These are phyloP conservation scores for Zoanthus sociatus DNA, from an alignment of 92 coral and sea anemone genomes.

Conservation along the genomic window DNA sequence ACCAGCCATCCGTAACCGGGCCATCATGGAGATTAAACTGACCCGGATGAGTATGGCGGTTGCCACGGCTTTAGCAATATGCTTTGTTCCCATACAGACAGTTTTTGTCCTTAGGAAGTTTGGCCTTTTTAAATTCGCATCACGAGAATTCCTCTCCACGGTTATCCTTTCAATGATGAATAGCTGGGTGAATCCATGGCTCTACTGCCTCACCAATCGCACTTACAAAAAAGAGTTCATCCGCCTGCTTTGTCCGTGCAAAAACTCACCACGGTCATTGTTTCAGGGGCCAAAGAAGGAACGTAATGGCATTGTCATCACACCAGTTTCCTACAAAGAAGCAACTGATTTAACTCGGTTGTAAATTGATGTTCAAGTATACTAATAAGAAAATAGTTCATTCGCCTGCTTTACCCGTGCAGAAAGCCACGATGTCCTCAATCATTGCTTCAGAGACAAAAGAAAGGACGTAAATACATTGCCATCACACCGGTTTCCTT, in stretches of 20 bases:
- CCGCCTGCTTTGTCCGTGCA: slow-evolving; percentile 7
- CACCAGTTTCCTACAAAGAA: neutral
- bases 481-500: neutral
- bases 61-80: slow-evolving; percentile 1
- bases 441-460: neutral
- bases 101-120: slow-evolving; percentile 5
- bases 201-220: slow-evolving; percentile 25
- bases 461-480: neutral
- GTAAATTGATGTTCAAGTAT: too few species aligned
- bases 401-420: slow-evolving; percentile 5
- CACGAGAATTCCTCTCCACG: neutral
- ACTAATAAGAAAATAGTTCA: neutral
- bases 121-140: neutral
- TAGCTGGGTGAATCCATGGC: slow-evolving; percentile 31
- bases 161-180: slow-evolving; percentile 19
- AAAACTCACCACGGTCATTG: neutral
- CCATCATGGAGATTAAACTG: slow-evolving; percentile 2
- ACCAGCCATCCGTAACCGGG: neutral
- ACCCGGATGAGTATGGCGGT: slow-evolving; percentile 36
- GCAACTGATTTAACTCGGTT: neutral
- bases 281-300: neutral
- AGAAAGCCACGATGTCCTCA: neutral
- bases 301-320: neutral
- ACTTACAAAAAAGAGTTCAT: slow-evolving; percentile 17
- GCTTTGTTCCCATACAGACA: slow-evolving; percentile 18